These are phyloP conservation scores for Macrostomum cliftonense DNA, from an alignment of 2,888 invertebrate genomes.

Conservation along the genomic window DNA sequence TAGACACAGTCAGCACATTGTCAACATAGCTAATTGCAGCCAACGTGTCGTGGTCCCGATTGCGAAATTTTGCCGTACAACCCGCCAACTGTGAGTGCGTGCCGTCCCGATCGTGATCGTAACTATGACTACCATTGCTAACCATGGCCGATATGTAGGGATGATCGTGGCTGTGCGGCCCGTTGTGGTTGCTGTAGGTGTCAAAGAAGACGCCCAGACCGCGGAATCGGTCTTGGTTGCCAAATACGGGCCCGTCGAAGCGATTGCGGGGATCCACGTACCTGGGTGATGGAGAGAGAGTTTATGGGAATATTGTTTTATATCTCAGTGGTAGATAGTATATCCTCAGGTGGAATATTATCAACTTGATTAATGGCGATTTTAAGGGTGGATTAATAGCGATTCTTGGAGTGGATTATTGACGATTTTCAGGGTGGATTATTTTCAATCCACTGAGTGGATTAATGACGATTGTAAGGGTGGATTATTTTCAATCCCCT, in stretches of 20 bases:
- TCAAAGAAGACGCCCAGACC: slow-evolving; percentile 78
- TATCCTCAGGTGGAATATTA: too few species aligned
- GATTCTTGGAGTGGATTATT: too few species aligned
- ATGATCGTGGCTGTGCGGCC: slow-evolving; percentile 94
- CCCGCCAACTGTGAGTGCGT: slow-evolving; percentile 91
- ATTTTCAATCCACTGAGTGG: too few species aligned
- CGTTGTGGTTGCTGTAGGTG: slow-evolving; percentile 97
- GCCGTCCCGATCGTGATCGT: slow-evolving; percentile 94
- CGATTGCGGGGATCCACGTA: background rate
- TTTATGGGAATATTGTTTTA: too few species aligned
- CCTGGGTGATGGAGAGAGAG: too few species aligned
- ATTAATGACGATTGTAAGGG: too few species aligned
- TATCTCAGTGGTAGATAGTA: too few species aligned
- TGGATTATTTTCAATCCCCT: too few species aligned
- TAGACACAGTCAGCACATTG: slow-evolving; percentile 52
- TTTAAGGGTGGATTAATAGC: too few species aligned
- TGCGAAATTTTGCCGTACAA: slow-evolving; percentile 84
- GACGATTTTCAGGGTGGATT: too few species aligned
- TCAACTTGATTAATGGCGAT: too few species aligned
- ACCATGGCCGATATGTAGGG: slow-evolving; percentile 96
- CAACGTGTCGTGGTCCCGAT: slow-evolving; percentile 69
- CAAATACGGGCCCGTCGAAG: slow-evolving; percentile 65
- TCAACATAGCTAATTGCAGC: slow-evolving; percentile 73
- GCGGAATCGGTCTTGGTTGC: slow-evolving; percentile 73
- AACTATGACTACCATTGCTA: slow-evolving; percentile 77